Evolutionary conservation across 1,140 invertebrate species (phyloP).

Genomic region (Drosophila arizonae): DNA sequence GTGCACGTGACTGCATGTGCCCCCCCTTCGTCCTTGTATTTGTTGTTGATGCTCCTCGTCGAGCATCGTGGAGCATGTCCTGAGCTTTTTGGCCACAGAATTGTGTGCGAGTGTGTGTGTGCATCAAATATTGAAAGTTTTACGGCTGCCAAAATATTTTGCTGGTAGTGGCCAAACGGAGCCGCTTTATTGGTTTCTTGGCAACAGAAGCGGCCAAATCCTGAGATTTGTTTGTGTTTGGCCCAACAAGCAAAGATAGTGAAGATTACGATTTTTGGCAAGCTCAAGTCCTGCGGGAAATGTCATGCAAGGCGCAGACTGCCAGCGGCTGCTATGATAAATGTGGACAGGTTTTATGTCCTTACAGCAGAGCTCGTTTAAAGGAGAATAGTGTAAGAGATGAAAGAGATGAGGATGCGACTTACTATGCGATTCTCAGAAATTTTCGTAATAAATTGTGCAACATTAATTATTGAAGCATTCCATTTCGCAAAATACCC

Average conservation of each 20-base stretch:
- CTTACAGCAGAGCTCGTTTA: not conserved
- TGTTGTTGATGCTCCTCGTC: constrained; percentile 59
- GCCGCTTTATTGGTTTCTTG: constrained; percentile 69
- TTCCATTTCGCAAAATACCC: not conserved
- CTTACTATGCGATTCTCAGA: not conserved
- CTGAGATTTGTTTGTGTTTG: not conserved
- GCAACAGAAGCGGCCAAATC: constrained; percentile 37
- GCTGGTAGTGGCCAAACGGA: constrained; percentile 16
- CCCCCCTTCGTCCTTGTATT: not conserved
- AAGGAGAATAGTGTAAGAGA: not conserved
- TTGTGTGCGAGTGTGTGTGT: constrained; percentile 36
- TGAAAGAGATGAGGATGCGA: too few species aligned
- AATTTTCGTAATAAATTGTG: not conserved
- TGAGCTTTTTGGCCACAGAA: constrained; percentile 72
- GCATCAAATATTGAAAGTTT: constrained; percentile 73
- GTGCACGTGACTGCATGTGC: constrained; percentile 64
- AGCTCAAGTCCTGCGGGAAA: constrained; percentile 11
- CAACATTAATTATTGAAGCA: not conserved
- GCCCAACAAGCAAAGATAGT: not conserved
- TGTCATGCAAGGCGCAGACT: not conserved
- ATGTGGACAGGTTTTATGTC: constrained; percentile 8
- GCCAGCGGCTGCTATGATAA: constrained; percentile 2
- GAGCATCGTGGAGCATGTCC: constrained; percentile 42
- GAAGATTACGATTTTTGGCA: constrained; percentile 15
- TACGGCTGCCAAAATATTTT: constrained; percentile 44